phyloP scores from a whole-genome alignment of 2,888 invertebrate species.

The Cheilosia vulpina region DNA sequence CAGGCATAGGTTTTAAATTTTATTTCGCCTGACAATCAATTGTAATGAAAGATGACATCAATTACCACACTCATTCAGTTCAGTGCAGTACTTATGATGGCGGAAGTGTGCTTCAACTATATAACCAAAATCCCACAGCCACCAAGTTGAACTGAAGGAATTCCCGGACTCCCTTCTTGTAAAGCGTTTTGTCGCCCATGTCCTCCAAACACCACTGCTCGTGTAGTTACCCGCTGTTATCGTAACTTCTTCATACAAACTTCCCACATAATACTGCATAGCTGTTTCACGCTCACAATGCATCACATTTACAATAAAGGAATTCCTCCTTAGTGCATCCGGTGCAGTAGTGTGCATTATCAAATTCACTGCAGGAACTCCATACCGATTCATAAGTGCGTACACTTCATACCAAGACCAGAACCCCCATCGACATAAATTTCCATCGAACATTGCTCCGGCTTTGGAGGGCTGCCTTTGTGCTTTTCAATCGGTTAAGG shows the following conservation, averaged over 20 bases:
- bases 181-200: neutral
- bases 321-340: slow-evolving; percentile 12
- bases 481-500: slow-evolving; percentile 20
- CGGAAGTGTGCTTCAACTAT: too few relatives aligned
- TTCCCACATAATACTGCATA: slow-evolving; percentile 8
- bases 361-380: slow-evolving; percentile 39
- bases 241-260: neutral
- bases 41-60: too few relatives aligned
- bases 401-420: neutral
- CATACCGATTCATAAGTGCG: too few relatives aligned
- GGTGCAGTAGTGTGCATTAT: slow-evolving; percentile 33
- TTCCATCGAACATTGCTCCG: slow-evolving; percentile 50
- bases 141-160: too few relatives aligned
- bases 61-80: too few relatives aligned
- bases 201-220: too few relatives aligned
- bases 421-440: slow-evolving; percentile 45
- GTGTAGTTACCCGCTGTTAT: neutral
- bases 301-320: slow-evolving; percentile 44
- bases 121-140: too few relatives aligned
- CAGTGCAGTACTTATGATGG: too few relatives aligned
- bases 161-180: too few relatives aligned
- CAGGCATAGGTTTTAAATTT: too few relatives aligned
- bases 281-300: slow-evolving; percentile 34
- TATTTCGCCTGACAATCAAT: too few relatives aligned
- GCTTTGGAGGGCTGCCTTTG: slow-evolving; percentile 9